phyloP scores from a whole-genome alignment of 1,140 invertebrate genomes.

The Eupristina koningsbergeri region DNA sequence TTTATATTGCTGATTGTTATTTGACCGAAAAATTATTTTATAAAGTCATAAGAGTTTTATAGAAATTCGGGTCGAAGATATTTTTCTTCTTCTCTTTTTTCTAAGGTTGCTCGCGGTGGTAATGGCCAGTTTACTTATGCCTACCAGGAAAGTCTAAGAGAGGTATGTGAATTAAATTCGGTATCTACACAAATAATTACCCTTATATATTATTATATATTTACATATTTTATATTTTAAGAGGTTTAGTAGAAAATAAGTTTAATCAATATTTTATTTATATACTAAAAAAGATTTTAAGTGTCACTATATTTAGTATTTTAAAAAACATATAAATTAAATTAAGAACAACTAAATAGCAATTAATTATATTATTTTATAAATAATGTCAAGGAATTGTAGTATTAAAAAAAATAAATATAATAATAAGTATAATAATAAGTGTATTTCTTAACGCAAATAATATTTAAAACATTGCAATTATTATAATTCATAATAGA shows the following conservation, averaged over 20 bases:
- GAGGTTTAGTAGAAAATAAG: not conserved
- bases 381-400: too few species aligned
- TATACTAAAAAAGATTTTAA: too few species aligned
- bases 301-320: too few species aligned
- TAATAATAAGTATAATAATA: too few species aligned
- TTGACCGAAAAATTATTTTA: conserved; percentile 55
- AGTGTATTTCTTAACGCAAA: too few species aligned
- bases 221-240: not conserved
- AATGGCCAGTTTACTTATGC: conserved; percentile 74
- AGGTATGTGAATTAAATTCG: conserved; percentile 65
- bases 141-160: conserved; percentile 73
- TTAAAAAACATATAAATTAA: too few species aligned
- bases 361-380: too few species aligned
- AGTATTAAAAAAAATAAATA: too few species aligned
- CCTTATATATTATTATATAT: conserved; percentile 43
- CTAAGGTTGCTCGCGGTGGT: conserved; percentile 71
- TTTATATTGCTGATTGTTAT: conserved; percentile 43
- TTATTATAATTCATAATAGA: too few species aligned
- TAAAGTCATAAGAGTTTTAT: conserved; percentile 49
- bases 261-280: too few species aligned
- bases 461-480: too few species aligned
- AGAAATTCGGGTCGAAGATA: conserved; percentile 64
- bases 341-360: too few species aligned
- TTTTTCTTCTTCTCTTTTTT: conserved; percentile 68
- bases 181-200: conserved; percentile 35